Evolutionary conservation across 1,140 invertebrate genomes (phyloP), one percentile per base, ranked within the genome.

Genomic region (Trichoplusia ni): DNA sequence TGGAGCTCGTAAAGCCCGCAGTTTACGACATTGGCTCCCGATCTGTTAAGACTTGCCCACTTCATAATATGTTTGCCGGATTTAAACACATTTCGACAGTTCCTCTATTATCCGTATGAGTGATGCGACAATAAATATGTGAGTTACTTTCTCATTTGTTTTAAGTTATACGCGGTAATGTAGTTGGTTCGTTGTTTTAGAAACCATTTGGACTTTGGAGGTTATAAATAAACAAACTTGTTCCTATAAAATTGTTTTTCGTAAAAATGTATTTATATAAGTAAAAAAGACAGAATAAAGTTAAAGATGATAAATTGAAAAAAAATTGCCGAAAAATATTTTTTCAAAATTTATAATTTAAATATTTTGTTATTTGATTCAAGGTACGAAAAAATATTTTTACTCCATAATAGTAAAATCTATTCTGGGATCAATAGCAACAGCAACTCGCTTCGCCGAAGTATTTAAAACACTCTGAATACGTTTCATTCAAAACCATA

Each of bases 21-120:
- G 13, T 70, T 73, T 73, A 73, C 61, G 71, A 69, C 64, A 70
- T 62, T 58, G 33, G 60, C 64, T 54, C 51, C 40, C 37, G 61
- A 70, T 70, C 64, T 62, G 33, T 58, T 60, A 25, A 35, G 42
- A 60, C 40, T 60, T 16, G 29, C 56, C 35, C 51, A 54, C 59
- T 61, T 38, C 46, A 61, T 13, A 25, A 58, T n/a, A n/a, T 58
- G 31, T 33, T 29, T 18, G 61, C 61, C 27, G 11, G 61, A 47
- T 63, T 63, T 63, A 63, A 63, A 63, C 61, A 35, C 25, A 42
- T 51, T 51, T 63, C 14, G 47, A 53, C 38, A 44, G 29, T 63
- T 29, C 13, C 27, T 31, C 47, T 23, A 42, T 63, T 63, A 53
- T 42, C 29, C 18, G 1, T 19, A 16, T 40, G 53, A 42, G 23